Conservation (phyloP, 1,140 invertebrate species). For the Apis florea region DNA sequence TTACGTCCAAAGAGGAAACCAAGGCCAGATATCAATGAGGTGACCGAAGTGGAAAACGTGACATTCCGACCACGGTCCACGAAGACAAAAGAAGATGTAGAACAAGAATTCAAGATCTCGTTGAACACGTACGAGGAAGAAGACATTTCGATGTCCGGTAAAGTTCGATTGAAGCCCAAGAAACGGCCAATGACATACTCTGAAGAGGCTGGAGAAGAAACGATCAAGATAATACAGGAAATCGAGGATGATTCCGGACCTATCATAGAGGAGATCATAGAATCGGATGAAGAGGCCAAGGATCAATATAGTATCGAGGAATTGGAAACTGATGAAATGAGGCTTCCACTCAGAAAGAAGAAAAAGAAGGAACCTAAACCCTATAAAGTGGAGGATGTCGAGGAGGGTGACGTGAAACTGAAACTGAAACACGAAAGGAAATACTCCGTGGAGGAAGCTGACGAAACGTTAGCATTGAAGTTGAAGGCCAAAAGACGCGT, state of each 20-base stretch:
- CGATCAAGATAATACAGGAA: slow-evolving; percentile 86
- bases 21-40: slow-evolving; percentile 84
- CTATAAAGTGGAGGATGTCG: slow-evolving; percentile 76
- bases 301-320: slow-evolving; percentile 82
- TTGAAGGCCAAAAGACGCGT: slow-evolving; percentile 73
- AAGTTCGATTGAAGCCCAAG: slow-evolving; percentile 88
- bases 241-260: slow-evolving; percentile 84
- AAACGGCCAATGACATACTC: slow-evolving; percentile 85
- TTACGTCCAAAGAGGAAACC: slow-evolving; percentile 84
- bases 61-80: slow-evolving; percentile 87
- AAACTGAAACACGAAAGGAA: slow-evolving; percentile 81
- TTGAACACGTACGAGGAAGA: slow-evolving; percentile 91
- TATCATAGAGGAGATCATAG: slow-evolving; percentile 86
- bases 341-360: slow-evolving; percentile 78
- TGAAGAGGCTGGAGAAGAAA: slow-evolving; percentile 87
- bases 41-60: slow-evolving; percentile 87
- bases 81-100: slow-evolving; percentile 90
- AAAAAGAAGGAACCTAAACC: slow-evolving; percentile 66
- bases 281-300: slow-evolving; percentile 82
- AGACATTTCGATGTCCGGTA: slow-evolving; percentile 91
- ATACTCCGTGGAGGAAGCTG: slow-evolving; percentile 78
- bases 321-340: slow-evolving; percentile 82
- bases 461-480: slow-evolving; percentile 83
- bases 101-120: slow-evolving; percentile 92
- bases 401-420: slow-evolving; percentile 80